Percentiles rank a stretch among this genome's conserved stretches.
phyloP scores from a whole-genome alignment of 2,888 invertebrate genomes.

The Melanophora roralis region DNA sequence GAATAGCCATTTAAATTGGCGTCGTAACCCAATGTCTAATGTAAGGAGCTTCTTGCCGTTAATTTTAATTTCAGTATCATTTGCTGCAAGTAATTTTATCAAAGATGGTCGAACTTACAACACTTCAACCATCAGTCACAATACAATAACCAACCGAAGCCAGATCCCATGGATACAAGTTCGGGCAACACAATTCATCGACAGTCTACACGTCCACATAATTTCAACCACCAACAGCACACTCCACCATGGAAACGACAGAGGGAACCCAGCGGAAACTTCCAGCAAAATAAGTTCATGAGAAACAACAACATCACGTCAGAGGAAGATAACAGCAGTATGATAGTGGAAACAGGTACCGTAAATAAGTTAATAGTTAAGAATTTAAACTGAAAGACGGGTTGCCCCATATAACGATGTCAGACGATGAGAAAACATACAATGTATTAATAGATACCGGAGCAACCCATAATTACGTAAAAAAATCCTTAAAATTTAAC shows the following conservation, averaged over 20 bases:
- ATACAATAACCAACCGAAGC: neutral
- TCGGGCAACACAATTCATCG: neutral
- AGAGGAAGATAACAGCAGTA: neutral
- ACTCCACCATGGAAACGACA: neutral
- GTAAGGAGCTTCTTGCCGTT: conserved; percentile 8
- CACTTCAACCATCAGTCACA: neutral
- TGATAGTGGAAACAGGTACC: neutral
- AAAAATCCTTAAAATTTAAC: conserved; percentile 19
- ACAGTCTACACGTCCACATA: neutral
- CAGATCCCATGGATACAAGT: conserved; percentile 2
- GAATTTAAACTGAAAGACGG: conserved; percentile 16
- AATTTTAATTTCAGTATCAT: neutral
- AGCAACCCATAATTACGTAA: conserved; percentile 19
- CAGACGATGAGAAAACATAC: neutral
- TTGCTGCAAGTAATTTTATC: too few species aligned
- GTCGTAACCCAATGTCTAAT: neutral
- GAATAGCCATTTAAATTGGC: neutral
- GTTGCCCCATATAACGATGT: conserved; percentile 6
- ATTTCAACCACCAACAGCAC: neutral
- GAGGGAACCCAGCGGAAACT: neutral
- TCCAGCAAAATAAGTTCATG: neutral
- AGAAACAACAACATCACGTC: neutral
- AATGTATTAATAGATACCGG: conserved; percentile 27
- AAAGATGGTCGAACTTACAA: neutral
- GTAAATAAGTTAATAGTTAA: neutral